A percentile compares a stretch with the other conserved stretches of the same genome.
Conservation (phyloP, 2,888 invertebrate genomes). For the Drosophila algonquin region DNA sequence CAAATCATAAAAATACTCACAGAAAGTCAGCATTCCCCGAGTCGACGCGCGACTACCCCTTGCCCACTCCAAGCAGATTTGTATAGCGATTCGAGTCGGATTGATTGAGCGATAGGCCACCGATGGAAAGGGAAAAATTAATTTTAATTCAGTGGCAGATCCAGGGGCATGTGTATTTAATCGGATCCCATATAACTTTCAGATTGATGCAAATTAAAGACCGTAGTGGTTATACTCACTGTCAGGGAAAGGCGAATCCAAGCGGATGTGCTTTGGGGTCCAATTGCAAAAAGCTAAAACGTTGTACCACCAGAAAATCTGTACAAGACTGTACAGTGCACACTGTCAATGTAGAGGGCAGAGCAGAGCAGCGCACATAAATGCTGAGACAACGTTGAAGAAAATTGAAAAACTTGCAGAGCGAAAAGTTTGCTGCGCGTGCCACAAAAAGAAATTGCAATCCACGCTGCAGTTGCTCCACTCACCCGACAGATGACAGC, state of each 20-base stretch:
- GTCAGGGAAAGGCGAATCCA: background rate
- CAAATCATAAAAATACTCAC: slow-evolving; percentile 20
- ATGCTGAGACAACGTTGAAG: slow-evolving; percentile 37
- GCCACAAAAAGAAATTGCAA: slow-evolving; percentile 17
- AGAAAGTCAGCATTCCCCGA: background rate
- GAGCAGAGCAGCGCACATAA: slow-evolving; percentile 30
- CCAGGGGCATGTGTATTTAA: background rate
- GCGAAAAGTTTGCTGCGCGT: slow-evolving; percentile 58
- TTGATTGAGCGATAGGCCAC: background rate
- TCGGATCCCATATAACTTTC: background rate
- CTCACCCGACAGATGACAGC: slow-evolving; percentile 21
- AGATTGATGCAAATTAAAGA: slow-evolving; percentile 23
- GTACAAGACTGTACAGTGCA: slow-evolving; percentile 7
- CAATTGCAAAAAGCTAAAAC: slow-evolving; percentile 22
- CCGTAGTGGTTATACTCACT: slow-evolving; percentile 2
- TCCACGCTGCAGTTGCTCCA: slow-evolving; percentile 3
- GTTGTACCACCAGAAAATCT: slow-evolving; percentile 30
- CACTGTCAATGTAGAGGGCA: background rate
- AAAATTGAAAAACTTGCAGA: slow-evolving; percentile 70
- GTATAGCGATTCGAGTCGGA: no score
- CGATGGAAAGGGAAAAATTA: background rate
- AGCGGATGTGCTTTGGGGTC: slow-evolving; percentile 27
- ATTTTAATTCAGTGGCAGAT: background rate
- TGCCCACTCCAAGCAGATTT: no score
- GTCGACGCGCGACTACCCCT: background rate